These are phyloP conservation scores for Balearica regulorum DNA, from an alignment of 2,797 vertebrate species.

Conservation along the genomic window DNA sequence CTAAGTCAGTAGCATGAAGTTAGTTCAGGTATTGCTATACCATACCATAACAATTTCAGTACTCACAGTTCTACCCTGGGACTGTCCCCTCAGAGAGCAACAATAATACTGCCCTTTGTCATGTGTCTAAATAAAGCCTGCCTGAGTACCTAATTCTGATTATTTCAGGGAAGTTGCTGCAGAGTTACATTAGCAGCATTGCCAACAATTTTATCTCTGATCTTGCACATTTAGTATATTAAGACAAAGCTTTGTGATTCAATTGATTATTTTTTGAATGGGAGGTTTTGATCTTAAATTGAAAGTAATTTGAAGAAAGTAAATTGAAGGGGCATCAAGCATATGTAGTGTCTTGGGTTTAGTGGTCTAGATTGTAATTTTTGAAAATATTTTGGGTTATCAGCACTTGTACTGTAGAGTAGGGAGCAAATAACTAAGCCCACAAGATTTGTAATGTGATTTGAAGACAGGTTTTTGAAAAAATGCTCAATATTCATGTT, in stretches of 20 bases:
- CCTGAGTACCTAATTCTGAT: background rate
- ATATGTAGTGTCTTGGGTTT: background rate
- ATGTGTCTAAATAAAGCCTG: background rate
- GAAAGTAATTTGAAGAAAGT: constrained; percentile 29
- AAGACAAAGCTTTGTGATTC: constrained; percentile 26
- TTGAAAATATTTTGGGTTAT: background rate
- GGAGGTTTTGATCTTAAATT: constrained; percentile 43
- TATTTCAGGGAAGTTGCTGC: background rate
- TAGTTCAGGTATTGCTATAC: background rate
- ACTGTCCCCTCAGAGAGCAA: background rate
- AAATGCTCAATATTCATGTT: background rate
- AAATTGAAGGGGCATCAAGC: constrained; percentile 21
- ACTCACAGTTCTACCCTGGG: constrained; percentile 17
- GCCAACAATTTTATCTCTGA: constrained; percentile 46
- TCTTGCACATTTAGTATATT: constrained; percentile 37
- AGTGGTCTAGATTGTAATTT: background rate
- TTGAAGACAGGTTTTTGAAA: background rate
- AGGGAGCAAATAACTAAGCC: background rate
- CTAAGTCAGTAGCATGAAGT: background rate
- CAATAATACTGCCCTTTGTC: background rate
- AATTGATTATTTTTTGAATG: constrained; percentile 46
- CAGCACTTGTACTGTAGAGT: background rate
- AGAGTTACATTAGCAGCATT: background rate
- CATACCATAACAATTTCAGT: accelerated
- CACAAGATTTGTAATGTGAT: background rate